Conservation (phyloP, 1,140 invertebrate genomes). For the Conus betulinus region DNA sequence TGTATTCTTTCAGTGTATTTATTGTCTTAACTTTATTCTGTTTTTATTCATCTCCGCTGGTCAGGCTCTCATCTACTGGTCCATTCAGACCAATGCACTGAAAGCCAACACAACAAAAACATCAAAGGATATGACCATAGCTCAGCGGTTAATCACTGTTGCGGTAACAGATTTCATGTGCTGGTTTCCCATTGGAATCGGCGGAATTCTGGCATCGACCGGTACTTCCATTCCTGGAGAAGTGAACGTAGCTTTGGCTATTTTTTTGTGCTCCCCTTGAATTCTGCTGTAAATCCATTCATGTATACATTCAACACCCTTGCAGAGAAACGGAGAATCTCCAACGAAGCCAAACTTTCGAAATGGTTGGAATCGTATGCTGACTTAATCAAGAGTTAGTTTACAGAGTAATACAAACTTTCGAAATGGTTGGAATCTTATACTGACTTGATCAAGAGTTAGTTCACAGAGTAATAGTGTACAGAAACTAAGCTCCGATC, state of each 20-base stretch:
- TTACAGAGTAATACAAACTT: too few species aligned
- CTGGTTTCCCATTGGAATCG: slow-evolving; percentile 32
- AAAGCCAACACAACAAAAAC: slow-evolving; percentile 7
- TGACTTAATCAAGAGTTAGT: too few species aligned
- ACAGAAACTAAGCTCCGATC: too few species aligned
- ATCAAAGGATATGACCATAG: slow-evolving; percentile 34
- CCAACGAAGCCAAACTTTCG: neutral
- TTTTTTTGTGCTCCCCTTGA: slow-evolving; percentile 54
- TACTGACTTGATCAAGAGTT: too few species aligned
- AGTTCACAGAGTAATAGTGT: too few species aligned
- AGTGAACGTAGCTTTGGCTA: slow-evolving; percentile 49
- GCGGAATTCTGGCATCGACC: slow-evolving; percentile 40
- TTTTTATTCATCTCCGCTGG: slow-evolving; percentile 49
- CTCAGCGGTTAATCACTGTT: slow-evolving; percentile 41
- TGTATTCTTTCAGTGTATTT: slow-evolving; percentile 49
- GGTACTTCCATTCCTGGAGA: slow-evolving; percentile 46
- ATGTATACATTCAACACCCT: slow-evolving; percentile 48
- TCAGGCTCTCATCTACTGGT: slow-evolving; percentile 36
- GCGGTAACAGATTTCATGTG: slow-evolving; percentile 41
- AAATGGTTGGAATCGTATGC: neutral
- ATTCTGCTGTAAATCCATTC: slow-evolving; percentile 57
- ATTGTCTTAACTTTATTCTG: slow-evolving; percentile 50
- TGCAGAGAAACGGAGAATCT: neutral
- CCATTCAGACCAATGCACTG: slow-evolving; percentile 28
- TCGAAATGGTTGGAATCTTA: too few species aligned